A percentile compares a stretch with the other conserved stretches of the same genome.
These are phyloP conservation scores for Scophthalmus maximus DNA, from an alignment of 2,113 vertebrate genomes.

Conservation along the genomic window DNA sequence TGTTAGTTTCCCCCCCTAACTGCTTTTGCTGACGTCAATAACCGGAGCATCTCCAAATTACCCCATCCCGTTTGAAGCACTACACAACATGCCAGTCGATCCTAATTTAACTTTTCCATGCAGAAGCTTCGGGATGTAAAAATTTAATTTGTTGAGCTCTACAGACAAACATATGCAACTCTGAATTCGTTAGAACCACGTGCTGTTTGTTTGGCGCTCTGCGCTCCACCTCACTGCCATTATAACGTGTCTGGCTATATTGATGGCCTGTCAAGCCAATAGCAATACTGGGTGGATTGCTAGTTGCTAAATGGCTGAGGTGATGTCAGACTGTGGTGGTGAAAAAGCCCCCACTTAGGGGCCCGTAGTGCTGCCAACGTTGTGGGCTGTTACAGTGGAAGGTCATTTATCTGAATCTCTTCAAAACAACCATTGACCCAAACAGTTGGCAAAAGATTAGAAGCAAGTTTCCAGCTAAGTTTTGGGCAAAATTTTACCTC, in stretches of 20 bases:
- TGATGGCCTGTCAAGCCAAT: constrained; percentile 66
- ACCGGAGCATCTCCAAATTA: constrained; percentile 1
- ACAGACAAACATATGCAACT: constrained; percentile 5
- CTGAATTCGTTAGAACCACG: constrained; percentile 8
- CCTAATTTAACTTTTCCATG: constrained; percentile 30
- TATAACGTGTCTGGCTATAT: constrained; percentile 63
- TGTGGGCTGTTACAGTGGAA: constrained; percentile 53
- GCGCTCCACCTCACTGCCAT: constrained; percentile 56
- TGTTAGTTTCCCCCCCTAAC: not conserved
- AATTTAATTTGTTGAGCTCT: too few relatives aligned
- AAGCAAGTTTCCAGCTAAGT: not conserved
- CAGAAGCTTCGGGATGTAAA: constrained; percentile 6
- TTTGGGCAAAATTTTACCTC: too few relatives aligned
- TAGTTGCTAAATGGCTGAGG: constrained; percentile 52
- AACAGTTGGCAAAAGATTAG: not conserved
- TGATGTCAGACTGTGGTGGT: constrained; percentile 44
- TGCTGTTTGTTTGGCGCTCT: constrained; percentile 42
- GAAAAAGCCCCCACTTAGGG: constrained; percentile 54
- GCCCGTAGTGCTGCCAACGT: constrained; percentile 64
- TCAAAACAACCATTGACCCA: constrained; percentile 9
- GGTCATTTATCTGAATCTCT: constrained; percentile 42
- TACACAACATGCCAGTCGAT: not conserved
- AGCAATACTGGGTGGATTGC: constrained; percentile 28
- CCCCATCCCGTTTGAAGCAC: not conserved
- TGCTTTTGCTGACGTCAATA: constrained; percentile 10